These are phyloP conservation scores for Tenthredo livida DNA, from an alignment of 2,888 invertebrate genomes.

Conservation along the genomic window DNA sequence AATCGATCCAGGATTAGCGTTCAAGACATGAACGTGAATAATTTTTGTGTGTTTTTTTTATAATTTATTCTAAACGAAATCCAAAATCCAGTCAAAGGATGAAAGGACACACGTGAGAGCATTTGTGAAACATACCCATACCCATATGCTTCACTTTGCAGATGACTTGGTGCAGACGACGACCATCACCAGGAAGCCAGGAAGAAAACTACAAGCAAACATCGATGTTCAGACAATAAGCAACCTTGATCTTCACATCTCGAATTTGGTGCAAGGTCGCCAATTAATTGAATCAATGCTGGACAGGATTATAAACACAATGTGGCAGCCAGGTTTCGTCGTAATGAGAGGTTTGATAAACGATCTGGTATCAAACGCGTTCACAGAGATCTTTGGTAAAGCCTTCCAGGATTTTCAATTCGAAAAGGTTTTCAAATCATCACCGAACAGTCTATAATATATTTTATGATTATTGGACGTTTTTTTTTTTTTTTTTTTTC, in stretches of 20 bases:
- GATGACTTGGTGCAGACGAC: slow-evolving; percentile 83
- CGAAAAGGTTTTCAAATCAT: slow-evolving; percentile 81
- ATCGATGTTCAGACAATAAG: slow-evolving; percentile 88
- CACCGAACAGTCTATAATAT: slow-evolving; percentile 17
- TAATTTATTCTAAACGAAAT: neutral
- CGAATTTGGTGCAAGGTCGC: slow-evolving; percentile 85
- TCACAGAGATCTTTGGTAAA: slow-evolving; percentile 90
- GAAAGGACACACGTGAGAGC: neutral
- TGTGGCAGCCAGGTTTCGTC: slow-evolving; percentile 90
- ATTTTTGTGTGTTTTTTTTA: neutral
- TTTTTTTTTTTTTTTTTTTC: neutral
- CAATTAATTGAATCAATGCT: slow-evolving; percentile 84
- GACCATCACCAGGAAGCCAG: slow-evolving; percentile 81
- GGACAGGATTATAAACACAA: slow-evolving; percentile 88
- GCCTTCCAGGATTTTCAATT: slow-evolving; percentile 88
- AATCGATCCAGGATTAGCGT: neutral
- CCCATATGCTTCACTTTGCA: slow-evolving; percentile 59
- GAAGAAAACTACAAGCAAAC: slow-evolving; percentile 81
- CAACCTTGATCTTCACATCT: slow-evolving; percentile 88
- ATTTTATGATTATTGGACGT: neutral
- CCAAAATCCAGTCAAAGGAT: neutral
- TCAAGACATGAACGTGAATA: neutral
- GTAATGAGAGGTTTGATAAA: slow-evolving; percentile 88
- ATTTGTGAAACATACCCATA: neutral
- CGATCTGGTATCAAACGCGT: slow-evolving; percentile 90